These are phyloP conservation scores for Seriola rivoliana DNA, from an alignment of 2,113 vertebrate species.

Conservation along the genomic window DNA sequence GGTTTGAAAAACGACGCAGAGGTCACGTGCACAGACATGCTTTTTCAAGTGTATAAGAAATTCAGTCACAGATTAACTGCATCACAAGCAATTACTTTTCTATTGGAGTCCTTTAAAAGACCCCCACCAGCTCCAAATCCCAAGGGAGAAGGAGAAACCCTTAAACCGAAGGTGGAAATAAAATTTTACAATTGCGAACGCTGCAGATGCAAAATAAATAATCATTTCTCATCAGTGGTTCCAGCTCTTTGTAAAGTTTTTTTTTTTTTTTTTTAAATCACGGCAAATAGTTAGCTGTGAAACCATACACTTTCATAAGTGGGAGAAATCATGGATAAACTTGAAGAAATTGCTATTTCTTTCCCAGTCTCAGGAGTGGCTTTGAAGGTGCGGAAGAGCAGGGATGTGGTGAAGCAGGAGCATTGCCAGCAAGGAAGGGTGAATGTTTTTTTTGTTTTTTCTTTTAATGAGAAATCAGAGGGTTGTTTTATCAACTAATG, in stretches of 20 bases:
- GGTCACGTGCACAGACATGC: neutral
- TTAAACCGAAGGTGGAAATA: conserved; percentile 32
- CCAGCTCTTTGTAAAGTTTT: conserved; percentile 13
- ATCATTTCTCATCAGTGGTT: conserved; percentile 32
- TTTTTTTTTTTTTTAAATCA: neutral
- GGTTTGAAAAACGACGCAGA: neutral
- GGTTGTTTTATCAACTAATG: conserved; percentile 85
- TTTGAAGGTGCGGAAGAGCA: conserved; percentile 59
- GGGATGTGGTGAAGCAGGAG: conserved; percentile 38
- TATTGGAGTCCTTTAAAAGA: conserved; percentile 58
- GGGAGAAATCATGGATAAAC: conserved; percentile 26
- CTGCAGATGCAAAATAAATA: conserved; percentile 34
- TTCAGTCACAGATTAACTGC: conserved; percentile 36
- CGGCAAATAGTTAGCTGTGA: conserved; percentile 14
- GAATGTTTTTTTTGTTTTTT: conserved; percentile 68
- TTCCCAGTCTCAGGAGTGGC: conserved; percentile 37
- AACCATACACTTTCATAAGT: conserved; percentile 10
- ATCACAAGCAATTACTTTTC: conserved; percentile 59
- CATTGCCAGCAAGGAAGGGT: conserved; percentile 59
- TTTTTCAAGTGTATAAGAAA: conserved; percentile 28
- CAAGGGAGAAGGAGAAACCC: conserved; percentile 19
- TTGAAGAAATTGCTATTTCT: conserved; percentile 49
- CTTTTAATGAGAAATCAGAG: conserved; percentile 80
- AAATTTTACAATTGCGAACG: conserved; percentile 36
- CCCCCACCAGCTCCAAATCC: conserved; percentile 47